A percentile compares a stretch with the other conserved stretches of the same genome.
Conservation (phyloP, 2,888 invertebrate species). For the Lasioglossum vierecki region DNA sequence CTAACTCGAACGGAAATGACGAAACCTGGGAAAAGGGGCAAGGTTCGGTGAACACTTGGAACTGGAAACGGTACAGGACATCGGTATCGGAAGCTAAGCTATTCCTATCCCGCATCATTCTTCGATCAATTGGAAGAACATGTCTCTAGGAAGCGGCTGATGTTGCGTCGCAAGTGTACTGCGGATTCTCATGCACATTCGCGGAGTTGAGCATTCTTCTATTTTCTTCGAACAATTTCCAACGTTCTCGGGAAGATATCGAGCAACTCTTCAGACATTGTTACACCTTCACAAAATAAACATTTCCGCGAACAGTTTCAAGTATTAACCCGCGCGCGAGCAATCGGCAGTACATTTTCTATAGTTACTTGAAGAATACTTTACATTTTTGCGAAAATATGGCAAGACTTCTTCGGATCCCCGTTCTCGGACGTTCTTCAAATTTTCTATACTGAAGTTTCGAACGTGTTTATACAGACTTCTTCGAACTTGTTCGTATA, state of each 20-base stretch:
- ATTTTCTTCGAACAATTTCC: neutral
- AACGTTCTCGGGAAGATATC: neutral
- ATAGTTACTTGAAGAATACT: neutral
- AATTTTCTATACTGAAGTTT: neutral
- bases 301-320: neutral
- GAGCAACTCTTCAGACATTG: neutral
- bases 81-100: neutral
- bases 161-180: conserved; percentile 3
- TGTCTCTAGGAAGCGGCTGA: conserved; percentile 23
- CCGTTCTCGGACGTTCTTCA: neutral
- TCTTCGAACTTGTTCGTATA: neutral
- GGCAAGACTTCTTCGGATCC: conserved; percentile 1
- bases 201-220: neutral
- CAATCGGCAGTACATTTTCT: neutral
- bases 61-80: neutral
- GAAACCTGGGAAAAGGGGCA: neutral
- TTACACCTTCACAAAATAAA: neutral
- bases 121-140: neutral
- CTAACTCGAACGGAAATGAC: conserved; percentile 29
- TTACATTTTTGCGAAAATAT: neutral
- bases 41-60: neutral
- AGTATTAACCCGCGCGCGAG: neutral
- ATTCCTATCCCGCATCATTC: neutral
- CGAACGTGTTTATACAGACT: neutral
- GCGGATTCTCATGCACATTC: conserved; percentile 16